Evolutionary conservation across 2,797 vertebrate genomes (phyloP), one percentile per base, ranked within the genome.

Genomic region (Moxostoma hubbsi): DNA sequence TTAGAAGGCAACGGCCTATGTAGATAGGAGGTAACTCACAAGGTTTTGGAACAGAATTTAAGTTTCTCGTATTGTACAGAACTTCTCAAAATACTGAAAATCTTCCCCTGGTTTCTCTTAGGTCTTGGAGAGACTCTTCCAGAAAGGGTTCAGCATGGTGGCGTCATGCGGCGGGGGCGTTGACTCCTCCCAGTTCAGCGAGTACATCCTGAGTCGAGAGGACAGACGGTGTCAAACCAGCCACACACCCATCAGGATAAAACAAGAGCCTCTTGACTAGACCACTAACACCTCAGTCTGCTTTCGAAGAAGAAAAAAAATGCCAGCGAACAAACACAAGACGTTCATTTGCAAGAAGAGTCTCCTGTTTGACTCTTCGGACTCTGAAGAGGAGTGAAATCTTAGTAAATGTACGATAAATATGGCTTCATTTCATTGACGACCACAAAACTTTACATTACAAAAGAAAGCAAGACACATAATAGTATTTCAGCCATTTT

Each of bases 181-280:
- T 88, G 98, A 99, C 93, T 99, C 97, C 50, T 99, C 98, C 77
- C 98, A 99, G 94, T 99, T 99, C 95, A 99, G 98, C 70, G 98
- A 99, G 86, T 99, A 99, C 0, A 96, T 99, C 87, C 92, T 99
- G 88, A 98, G 97, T 86, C 95, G 98, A 0, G 96, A 99, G 85
- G 98, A 99, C 88, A 94, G 96, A 79, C 94, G 96, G 64, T 93
- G 93, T 62, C 96, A 98, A 79, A 96, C 94, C 82, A 95, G 96
- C 84, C 96, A 96, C 78, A 96, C 95, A 0, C 92, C 97, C 9
- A 96, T 99, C 93, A 95, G 98, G 93, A 99, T 99, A 97, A 99
- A 99, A 92, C 97, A 99, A 90, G 98, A 99, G 89, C 97, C 98
- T 79, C 94, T 99, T 94, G 98, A 99, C 96, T 99, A 93, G 94